Base-by-base conservation (phyloP, 2,888 invertebrate species). In the Heliconius charithonia region DNA sequence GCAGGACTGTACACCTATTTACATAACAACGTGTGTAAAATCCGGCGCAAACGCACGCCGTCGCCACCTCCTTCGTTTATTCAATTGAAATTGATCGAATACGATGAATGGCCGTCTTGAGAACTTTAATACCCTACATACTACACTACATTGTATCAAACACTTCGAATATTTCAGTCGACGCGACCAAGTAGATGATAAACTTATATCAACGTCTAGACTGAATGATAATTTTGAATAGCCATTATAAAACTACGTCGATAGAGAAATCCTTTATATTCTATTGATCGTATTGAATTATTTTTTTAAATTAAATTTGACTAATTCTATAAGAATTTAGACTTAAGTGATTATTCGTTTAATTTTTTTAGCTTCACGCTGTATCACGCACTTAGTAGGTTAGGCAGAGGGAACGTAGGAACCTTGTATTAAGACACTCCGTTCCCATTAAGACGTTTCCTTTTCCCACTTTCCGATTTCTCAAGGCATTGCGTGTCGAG, bases 41-140 rank as follows among this genome's bases (percentile, higher is more conserved):
- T 86, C 86, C 85, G 85, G 83, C 85, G 85, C 85, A 87, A 88
- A 86, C 85, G 84, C 84, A 87, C 85, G 83, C 86, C 88, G 84
- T 85, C 87, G 87, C 86, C 89, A 89, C 86, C 89, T 85, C 85
- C 85, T 63, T 87, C 89, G 88, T 92, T 93, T 93, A 93, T 93
- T 92, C 93, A 93, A 93, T 93, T 93, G 92, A 92, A 88, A 84
- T 83, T 88, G 88, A 92, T 91, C 90, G 90, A 89, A 89, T 88
- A 86, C 89, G 89, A 89, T 91, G 91, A 90, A 89, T 91, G 88
- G 89, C 88, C 87, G 87, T 87, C 89, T 90, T 87, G 86, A 87
- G 86, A 87, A 88, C 86, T 76, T 67, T 73, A 76, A 71, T 79
- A 73, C n/a, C 71, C 25, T 51, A 75, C 16, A n/a, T 69, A 62